phyloP scores from a whole-genome alignment of 2,888 invertebrate species.

The Aphidoletes aphidimyza region DNA sequence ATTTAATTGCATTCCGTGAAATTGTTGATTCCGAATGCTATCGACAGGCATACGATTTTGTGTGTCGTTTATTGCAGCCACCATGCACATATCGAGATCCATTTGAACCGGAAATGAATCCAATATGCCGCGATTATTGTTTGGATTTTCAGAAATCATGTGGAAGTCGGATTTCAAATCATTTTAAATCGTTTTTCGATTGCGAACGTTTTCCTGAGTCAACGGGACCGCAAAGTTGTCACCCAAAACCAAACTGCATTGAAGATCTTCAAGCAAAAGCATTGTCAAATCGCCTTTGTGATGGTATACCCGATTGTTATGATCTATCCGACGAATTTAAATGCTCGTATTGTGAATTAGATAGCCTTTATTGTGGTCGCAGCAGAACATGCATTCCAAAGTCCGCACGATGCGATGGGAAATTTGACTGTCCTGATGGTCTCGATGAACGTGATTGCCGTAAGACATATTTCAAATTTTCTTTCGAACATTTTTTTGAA shows the following conservation, averaged over 20 bases:
- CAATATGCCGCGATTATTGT: conserved; percentile 82
- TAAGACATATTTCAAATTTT: conserved; percentile 68
- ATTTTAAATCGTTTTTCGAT: conserved; percentile 78
- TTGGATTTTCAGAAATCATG: conserved; percentile 86
- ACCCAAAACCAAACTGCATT: conserved; percentile 84
- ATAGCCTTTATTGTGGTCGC: conserved; percentile 81
- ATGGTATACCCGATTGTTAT: conserved; percentile 84
- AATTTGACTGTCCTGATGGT: conserved; percentile 84
- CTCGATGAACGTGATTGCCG: conserved; percentile 88
- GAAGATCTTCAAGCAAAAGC: conserved; percentile 79
- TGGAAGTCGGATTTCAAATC: conserved; percentile 77
- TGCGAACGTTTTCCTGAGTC: conserved; percentile 84
- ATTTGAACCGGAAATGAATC: conserved; percentile 63
- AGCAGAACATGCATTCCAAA: conserved; percentile 79
- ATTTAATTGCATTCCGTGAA: conserved; percentile 84
- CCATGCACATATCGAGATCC: conserved; percentile 78
- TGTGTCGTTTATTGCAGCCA: conserved; percentile 88
- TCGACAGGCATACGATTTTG: conserved; percentile 86
- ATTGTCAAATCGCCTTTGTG: conserved; percentile 81
- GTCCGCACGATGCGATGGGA: conserved; percentile 82
- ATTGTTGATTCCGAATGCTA: conserved; percentile 93
- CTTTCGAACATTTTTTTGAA: neutral
- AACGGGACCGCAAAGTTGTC: conserved; percentile 78
- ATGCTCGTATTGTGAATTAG: conserved; percentile 81
- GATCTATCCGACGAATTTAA: conserved; percentile 83